Evolutionary conservation across 2,113 vertebrate species (phyloP).

Genomic region (Sander vitreus): DNA sequence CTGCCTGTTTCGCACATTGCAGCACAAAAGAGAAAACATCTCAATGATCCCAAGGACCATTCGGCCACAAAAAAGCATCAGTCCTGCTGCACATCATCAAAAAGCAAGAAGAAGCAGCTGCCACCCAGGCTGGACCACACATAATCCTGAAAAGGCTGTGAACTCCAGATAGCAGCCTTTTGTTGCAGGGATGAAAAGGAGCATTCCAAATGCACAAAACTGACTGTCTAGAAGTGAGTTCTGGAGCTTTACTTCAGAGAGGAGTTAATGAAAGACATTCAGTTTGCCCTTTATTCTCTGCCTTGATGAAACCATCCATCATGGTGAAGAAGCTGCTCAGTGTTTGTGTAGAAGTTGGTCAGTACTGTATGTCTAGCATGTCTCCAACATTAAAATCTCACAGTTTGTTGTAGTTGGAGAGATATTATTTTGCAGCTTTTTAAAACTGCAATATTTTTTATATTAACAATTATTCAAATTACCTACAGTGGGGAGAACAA

Average conservation of each 20-base stretch:
- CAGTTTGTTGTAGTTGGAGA: neutral
- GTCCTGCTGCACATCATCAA: slow-evolving; percentile 53
- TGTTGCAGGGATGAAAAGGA: slow-evolving; percentile 43
- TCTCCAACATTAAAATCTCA: neutral
- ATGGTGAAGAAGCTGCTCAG: neutral
- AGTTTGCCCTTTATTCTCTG: slow-evolving; percentile 30
- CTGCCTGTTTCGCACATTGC: slow-evolving; percentile 24
- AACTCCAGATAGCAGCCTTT: slow-evolving; percentile 39
- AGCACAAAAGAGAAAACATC: slow-evolving; percentile 38
- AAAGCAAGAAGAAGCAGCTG: slow-evolving; percentile 41
- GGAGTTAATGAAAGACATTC: slow-evolving; percentile 46
- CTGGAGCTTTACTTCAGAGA: slow-evolving; percentile 30
- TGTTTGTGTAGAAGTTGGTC: neutral
- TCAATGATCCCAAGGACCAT: slow-evolving; percentile 49
- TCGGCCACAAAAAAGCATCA: slow-evolving; percentile 14
- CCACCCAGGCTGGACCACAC: slow-evolving; percentile 25
- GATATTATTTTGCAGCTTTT: neutral
- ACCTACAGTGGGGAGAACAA: no score
- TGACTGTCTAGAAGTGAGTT: slow-evolving; percentile 27
- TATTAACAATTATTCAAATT: slow-evolving; percentile 2
- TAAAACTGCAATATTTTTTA: neutral
- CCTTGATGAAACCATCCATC: slow-evolving; percentile 25
- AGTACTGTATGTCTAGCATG: neutral
- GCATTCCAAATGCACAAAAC: slow-evolving; percentile 43
- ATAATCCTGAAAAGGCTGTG: slow-evolving; percentile 33